phyloP scores from a whole-genome alignment of 1,140 invertebrate species.

The Drosophila baimaii region DNA sequence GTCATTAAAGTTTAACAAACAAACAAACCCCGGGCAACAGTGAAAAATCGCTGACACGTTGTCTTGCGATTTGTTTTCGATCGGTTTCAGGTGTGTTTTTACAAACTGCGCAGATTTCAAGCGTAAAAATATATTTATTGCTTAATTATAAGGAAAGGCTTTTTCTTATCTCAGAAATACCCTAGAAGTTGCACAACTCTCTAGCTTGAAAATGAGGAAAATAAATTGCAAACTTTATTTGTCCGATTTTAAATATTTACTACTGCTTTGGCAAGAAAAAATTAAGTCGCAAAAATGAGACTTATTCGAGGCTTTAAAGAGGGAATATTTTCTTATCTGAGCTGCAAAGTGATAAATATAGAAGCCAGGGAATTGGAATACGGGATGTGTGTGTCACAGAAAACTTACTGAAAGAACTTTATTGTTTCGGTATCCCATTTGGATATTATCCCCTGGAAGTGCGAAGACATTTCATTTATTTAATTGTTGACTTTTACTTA shows the following conservation, averaged over 20 bases:
- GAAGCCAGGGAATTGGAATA: not conserved
- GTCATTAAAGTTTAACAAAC: conserved; percentile 81
- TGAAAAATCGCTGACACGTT: conserved; percentile 63
- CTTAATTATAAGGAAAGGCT: conserved; percentile 33
- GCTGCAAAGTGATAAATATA: conserved; percentile 7
- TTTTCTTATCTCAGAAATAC: conserved; percentile 31
- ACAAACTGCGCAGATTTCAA: conserved; percentile 47
- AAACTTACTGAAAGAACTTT: not conserved
- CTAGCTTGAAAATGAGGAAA: not conserved
- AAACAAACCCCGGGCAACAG: conserved; percentile 53
- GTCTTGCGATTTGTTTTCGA: conserved; percentile 46
- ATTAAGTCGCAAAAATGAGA: conserved; percentile 28
- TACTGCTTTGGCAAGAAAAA: not conserved
- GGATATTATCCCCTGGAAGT: not conserved
- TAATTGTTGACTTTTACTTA: not conserved
- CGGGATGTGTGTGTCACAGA: not conserved
- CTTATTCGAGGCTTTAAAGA: conserved; percentile 3
- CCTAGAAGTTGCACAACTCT: conserved; percentile 17
- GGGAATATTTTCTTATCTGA: conserved; percentile 10
- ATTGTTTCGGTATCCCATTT: not conserved
- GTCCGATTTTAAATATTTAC: not conserved
- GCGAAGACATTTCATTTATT: not conserved
- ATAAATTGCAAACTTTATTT: conserved; percentile 26
- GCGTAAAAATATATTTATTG: conserved; percentile 27
- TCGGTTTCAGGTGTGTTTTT: conserved; percentile 28